Evolutionary conservation across 2,888 invertebrate species (phyloP), one percentile per base, ranked within the genome.

Genomic region (Nymphalis polychloros): DNA sequence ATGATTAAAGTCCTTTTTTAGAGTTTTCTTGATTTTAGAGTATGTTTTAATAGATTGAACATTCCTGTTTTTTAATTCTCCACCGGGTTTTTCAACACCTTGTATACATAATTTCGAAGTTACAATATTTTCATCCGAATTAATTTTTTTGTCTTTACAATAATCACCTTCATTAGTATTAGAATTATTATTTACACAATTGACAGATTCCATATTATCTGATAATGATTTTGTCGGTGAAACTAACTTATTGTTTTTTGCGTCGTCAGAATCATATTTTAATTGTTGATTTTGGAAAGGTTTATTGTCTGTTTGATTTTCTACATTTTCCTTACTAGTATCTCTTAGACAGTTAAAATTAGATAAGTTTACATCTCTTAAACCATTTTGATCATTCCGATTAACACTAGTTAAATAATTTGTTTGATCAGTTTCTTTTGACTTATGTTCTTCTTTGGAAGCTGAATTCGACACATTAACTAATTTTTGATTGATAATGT

Each of bases 1-100:
- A 23, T 35, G 7, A 53, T 69, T 68, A 53, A 5, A 13, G 6
- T 52, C 8, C 49, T 63, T 72, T 46, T 41, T 41, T 13, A 13
- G 4, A 10, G 52, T 20, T 71, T 71, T 78, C 57, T 76, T 78
- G 63, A 68, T 74, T 64, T 77, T 81, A 71, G 72, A 69, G 75
- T 88, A 89, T 10, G 85, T 87, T 78, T 80, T 87, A 20, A 80
- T 31, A 69, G 72, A 20, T 20, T 31, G 35, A 23, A 55, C 52
- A 68, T 65, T 61, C 46, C 17, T 55, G 47, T 64, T 62, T 48
- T 48, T n/a, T 49, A 27, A 50, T 62, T 65, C 59, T 73, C 89
- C 89, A 80, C 89, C 90, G 66, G 90, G 89, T 73, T 88, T 88
- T 79, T 89, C 89, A 13, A 87, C 87, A 52, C 88, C 88, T 77